Conservation (phyloP, 23 tunicate species). For the Styela plicata region DNA sequence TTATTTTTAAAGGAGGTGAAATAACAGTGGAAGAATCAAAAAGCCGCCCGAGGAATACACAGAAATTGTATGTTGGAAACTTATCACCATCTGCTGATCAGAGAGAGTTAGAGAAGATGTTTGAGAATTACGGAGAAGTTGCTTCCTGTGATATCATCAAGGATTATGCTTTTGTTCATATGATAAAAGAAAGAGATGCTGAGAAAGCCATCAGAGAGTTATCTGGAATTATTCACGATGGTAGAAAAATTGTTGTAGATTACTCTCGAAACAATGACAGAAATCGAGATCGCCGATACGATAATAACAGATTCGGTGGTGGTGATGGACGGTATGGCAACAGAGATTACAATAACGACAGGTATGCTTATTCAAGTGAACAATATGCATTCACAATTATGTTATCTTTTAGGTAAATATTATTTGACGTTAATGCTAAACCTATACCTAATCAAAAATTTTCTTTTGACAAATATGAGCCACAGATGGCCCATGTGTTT, state of each 20-base stretch:
- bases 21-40: slow-evolving; percentile 32
- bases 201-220: slow-evolving; percentile 22
- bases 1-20: slow-evolving; percentile 21
- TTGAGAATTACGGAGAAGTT: slow-evolving; percentile 28
- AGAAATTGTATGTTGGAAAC: slow-evolving; percentile 31
- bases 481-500: no score
- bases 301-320: no score
- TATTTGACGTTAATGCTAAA: no score
- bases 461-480: no score
- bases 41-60: slow-evolving; percentile 21
- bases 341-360: background rate
- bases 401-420: no score
- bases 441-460: no score
- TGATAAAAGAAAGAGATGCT: slow-evolving; percentile 21
- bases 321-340: background rate
- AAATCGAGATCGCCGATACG: background rate
- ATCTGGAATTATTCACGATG: background rate
- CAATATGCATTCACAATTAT: no score
- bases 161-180: slow-evolving; percentile 27
- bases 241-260: background rate
- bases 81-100: slow-evolving; percentile 22
- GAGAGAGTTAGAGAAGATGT: slow-evolving; percentile 21
- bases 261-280: background rate
- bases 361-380: no score
- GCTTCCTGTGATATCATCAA: slow-evolving; percentile 27